Evolutionary conservation across 2,113 vertebrate genomes (phyloP).

Genomic region (Penelope pileata): DNA sequence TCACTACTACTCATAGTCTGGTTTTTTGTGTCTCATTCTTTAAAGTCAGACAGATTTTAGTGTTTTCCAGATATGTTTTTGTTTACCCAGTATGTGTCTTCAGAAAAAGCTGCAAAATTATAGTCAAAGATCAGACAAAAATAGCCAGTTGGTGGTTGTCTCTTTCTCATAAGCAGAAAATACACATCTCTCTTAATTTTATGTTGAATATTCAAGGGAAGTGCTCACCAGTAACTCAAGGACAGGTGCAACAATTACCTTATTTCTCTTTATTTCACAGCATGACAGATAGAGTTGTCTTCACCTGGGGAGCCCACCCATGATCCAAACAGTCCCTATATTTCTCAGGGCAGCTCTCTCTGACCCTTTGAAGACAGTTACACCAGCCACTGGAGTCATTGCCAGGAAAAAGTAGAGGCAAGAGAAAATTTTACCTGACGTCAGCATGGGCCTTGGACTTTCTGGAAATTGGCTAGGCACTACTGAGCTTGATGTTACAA

Average conservation of each 20-base stretch:
- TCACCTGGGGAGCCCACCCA: neutral
- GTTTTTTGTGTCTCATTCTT: neutral
- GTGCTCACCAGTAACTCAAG: neutral
- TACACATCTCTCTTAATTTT: neutral
- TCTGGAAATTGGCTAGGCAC: neutral
- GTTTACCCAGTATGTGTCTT: neutral
- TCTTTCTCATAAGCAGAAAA: neutral
- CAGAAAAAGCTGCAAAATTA: neutral
- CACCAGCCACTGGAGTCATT: neutral
- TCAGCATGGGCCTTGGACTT: neutral
- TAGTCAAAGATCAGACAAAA: neutral
- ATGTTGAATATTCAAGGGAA: neutral
- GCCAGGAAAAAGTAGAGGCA: neutral
- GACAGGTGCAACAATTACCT: neutral
- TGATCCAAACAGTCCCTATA: neutral
- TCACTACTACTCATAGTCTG: neutral
- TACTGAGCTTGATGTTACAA: neutral
- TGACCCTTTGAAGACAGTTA: neutral
- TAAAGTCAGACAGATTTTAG: neutral
- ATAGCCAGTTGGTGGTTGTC: neutral
- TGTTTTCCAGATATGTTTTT: neutral
- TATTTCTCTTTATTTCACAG: neutral
- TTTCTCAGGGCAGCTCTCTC: neutral
- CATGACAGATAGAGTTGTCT: neutral
- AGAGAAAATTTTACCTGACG: neutral